Evolutionary conservation across 2,888 invertebrate genomes (phyloP).

Genomic region (Micropterix aruncella): DNA sequence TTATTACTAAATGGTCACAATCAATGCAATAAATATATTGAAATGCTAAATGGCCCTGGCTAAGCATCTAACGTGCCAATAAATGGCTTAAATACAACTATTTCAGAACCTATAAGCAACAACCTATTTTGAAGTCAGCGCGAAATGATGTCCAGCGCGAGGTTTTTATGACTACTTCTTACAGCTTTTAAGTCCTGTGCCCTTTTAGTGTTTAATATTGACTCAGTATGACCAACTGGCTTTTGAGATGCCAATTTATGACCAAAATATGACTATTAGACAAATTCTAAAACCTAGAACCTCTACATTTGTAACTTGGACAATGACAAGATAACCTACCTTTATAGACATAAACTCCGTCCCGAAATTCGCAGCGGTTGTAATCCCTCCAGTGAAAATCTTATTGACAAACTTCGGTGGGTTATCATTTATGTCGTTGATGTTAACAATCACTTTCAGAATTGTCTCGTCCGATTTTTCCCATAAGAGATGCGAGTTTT

Average conservation of each 20-base stretch:
- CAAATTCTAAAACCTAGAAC: too few relatives aligned
- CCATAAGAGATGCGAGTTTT: conserved; percentile 34
- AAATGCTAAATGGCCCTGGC: too few relatives aligned
- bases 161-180: too few relatives aligned
- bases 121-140: too few relatives aligned
- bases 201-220: not conserved
- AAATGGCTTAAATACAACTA: too few relatives aligned
- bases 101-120: too few relatives aligned
- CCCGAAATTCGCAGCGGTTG: conserved; percentile 86
- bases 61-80: too few relatives aligned
- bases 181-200: not conserved
- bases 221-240: not conserved
- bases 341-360: conserved; percentile 73
- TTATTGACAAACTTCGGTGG: conserved; percentile 66
- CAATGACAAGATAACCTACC: conserved; percentile 27
- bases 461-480: conserved; percentile 45
- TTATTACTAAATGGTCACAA: too few relatives aligned
- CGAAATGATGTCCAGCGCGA: too few relatives aligned
- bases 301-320: not conserved
- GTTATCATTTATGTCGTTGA: conserved; percentile 85
- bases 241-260: not conserved
- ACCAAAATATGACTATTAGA: not conserved
- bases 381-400: conserved; percentile 87
- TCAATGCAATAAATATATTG: too few relatives aligned
- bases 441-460: conserved; percentile 51